Evolutionary conservation across 1,140 invertebrate genomes (phyloP), one percentile per base, ranked within the genome.

Genomic region (Mactra quadrangularis): DNA sequence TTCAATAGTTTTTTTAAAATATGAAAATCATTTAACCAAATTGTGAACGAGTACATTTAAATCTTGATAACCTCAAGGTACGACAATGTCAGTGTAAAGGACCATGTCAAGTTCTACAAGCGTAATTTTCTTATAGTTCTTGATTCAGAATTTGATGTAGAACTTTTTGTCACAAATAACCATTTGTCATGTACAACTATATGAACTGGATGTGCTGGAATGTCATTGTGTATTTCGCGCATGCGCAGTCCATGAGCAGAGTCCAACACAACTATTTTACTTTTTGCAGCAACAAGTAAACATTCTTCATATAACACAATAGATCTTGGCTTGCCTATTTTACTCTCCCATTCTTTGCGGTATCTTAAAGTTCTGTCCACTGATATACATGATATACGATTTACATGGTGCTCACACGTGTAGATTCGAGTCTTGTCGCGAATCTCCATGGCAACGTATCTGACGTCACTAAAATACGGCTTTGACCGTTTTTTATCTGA

Each of bases 381-480:
- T 1, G 27, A 57, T 1, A 78, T 25, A 33, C 75, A 78, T 0
- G 57, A 31, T 22, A 78, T 27, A 6, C 62, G 38, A 25, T 78
- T 57, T 50, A 22, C 29, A 19, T 33, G 53, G 19, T 60, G 29
- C 19, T 78, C 75, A 33, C 27, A 35, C n/a, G 47, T 45, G 33
- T 78, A 78, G n/a, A 78, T 33, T n/a, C 64, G 45, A 64, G 53
- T 38, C 62, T 45, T 15, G 27, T 9, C 22, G 22, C 38, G n/a
- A 45, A 52, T 57, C 60, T 78, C 75, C 7, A 64, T 29, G 2
- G 59, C 75, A 4, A 52, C 19, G 47, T 53, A 66, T 52, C 31
- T 59, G 0, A 53, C 75, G 52, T 66, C 75, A 53, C n/a, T 41
- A n/a, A 78, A 78, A 9, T 60, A 76, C 4, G 55, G 13, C 27